Base-by-base conservation (phyloP, 2,113 vertebrate species). In the Sapajus apella region DNA sequence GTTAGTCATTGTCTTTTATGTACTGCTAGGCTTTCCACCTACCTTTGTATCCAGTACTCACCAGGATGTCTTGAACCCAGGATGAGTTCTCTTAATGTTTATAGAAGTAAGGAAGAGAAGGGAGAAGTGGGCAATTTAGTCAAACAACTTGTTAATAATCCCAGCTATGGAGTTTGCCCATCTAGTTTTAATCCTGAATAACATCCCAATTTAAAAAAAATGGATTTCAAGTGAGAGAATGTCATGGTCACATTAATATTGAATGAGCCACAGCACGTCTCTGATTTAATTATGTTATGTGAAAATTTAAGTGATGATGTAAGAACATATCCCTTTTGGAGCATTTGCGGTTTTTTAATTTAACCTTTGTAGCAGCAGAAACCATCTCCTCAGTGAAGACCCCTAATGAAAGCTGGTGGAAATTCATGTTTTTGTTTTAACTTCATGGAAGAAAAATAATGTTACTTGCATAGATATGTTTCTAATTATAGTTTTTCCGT, bases 401-500 rank as follows among this genome's bases (percentile, higher is more conserved):
- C 18, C 61, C 76, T 95, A 92, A 92, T 97, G 98, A 97, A 96
- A 47, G 21, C 58, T 98, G 97, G 97, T 97, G 98, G 85, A 97
- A 96, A 94, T 97, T 98, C 86, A 93, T 87, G 96, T 97, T 97
- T 98, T 98, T 97, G 76, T 96, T 97, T 98, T 97, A 98, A 97
- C 50, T 90, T 95, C 80, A 95, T 97, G 80, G 94, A 98, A 97
- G 94, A 97, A 98, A 98, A 98, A 98, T 96, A 98, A 77, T 98
- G 95, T 98, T 98, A 97, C 97, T 98, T 98, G 96, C 93, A 91
- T 81, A 98, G 97, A 98, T 98, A 98, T 95, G 97, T 98, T 99
- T 99, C 98, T 98, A 98, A 99, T 99, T 98, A 98, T 98, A 98
- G 97, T 3, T n/a, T 98, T 98, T 97, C 91, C 95, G 97, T 98